Base-by-base conservation (phyloP, 2,888 invertebrate species). In the Andrena trimmerana region DNA sequence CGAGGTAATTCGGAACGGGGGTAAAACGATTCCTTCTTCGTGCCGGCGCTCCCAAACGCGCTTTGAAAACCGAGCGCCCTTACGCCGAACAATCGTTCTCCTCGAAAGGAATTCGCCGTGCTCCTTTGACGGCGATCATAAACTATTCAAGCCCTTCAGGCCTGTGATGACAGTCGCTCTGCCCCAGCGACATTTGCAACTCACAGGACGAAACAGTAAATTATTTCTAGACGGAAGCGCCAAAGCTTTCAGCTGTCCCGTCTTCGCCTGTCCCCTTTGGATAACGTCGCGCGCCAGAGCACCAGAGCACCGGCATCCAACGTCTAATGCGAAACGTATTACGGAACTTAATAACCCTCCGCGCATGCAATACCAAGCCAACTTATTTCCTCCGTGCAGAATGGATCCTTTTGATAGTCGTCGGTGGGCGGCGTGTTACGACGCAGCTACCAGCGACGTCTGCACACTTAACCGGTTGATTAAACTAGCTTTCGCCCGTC, bases 171-270 rank as follows among this genome's bases (percentile, higher is more conserved):
- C 75, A 76, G 85, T 29, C 67, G 52, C 74, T 52, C 67, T 54
- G 31, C 66, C 36, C 71, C 72, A 27, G 6, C 59, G 57, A 65
- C 78, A 85, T 87, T 87, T 87, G 79, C 85, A 87, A 87, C 77
- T 85, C 88, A 87, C 72, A 78, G 83, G 77, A 79, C 70, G 83
- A 75, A 81, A 83, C 87, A 83, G 81, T 87, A 72, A 87, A 87
- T 87, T 87, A 87, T 87, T 87, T 83, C 87, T 83, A 65, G 67
- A 70, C 81, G 50, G 36, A 66, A 36, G 66, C 81, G 63, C 82
- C 85, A 87, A 87, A 87, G 87, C 81, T 54, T 65, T 62, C 48
- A 62, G 31, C 67, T 77, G 82, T 54, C 72, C 72, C 76, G 13
- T 57, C 27, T 62, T 76, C 33, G 16, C 24, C 69, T 60, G 63